Percentiles rank a stretch among this genome's conserved stretches.
These are phyloP conservation scores for Nemurella pictetii DNA, from an alignment of 2,888 invertebrate species.

Conservation along the genomic window DNA sequence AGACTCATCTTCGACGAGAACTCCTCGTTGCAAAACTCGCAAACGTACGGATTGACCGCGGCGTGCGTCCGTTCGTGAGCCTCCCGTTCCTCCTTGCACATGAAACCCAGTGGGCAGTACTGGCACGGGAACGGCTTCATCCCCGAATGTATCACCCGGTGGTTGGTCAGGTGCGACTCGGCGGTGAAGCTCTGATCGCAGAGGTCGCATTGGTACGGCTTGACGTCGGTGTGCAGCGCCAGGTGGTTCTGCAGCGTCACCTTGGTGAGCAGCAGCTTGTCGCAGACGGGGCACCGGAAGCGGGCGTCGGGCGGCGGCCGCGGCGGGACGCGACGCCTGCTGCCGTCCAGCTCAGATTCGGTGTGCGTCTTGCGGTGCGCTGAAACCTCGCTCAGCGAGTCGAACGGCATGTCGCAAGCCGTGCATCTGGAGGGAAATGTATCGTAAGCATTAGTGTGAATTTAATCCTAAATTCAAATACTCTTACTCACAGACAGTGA, in stretches of 20 bases:
- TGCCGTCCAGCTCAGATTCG: background rate
- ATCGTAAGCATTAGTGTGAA: too few relatives aligned
- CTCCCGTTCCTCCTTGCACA: constrained; percentile 48
- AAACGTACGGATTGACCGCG: constrained; percentile 43
- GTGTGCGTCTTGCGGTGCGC: constrained; percentile 33
- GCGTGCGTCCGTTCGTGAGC: constrained; percentile 48
- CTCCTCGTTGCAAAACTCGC: constrained; percentile 41
- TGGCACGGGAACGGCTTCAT: constrained; percentile 50
- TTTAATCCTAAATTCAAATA: too few relatives aligned
- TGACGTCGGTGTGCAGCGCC: constrained; percentile 38
- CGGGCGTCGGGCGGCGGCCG: constrained; percentile 9
- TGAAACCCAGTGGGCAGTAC: constrained; percentile 48
- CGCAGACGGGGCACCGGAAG: constrained; percentile 39
- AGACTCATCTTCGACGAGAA: constrained; percentile 41
- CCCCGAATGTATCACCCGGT: constrained; percentile 50
- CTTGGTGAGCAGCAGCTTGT: constrained; percentile 40
- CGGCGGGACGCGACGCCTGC: background rate
- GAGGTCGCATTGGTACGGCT: constrained; percentile 35
- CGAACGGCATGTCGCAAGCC: constrained; percentile 31
- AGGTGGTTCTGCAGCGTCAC: constrained; percentile 40
- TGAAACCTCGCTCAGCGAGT: constrained; percentile 30
- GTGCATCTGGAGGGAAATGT: constrained; percentile 26
- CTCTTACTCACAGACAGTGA: too few relatives aligned
- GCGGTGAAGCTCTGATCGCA: constrained; percentile 38
- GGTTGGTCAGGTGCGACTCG: constrained; percentile 43